Base-by-base conservation (phyloP, 2,888 invertebrate genomes). In the Heliconius charithonia region DNA sequence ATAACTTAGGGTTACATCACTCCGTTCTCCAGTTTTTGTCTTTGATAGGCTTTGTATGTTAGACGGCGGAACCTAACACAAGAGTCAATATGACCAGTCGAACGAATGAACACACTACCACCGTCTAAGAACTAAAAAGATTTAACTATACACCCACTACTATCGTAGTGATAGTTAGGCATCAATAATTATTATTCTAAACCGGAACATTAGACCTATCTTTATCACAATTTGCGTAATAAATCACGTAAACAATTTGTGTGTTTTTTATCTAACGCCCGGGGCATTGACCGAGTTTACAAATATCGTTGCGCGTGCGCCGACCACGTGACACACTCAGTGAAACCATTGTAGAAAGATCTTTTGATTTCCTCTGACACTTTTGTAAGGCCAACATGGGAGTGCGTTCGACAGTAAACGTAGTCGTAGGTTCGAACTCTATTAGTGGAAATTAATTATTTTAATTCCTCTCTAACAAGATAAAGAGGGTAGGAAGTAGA, bases 241-340 rank as follows among this genome's bases (percentile, higher is more conserved):
- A 86, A 85, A 85, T 85, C 89, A 88, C 91, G 92, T 93, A 93
- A 93, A 92, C 92, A 94, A 91, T 91, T 90, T 90, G 89, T 91
- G 86, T 92, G 90, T 93, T 92, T 92, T 94, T 94, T 92, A 94
- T 93, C 94, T 93, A 94, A 92, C 91, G 90, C 91, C 85, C 92
- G 92, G 94, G 92, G 94, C 94, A 94, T 94, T 94, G 94, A 94
- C 94, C 94, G 94, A 93, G 88, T 92, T 94, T 91, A 94, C 93
- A 89, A 92, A 93, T 91, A 92, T 88, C 86, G 90, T 90, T 92
- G 93, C 93, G 92, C 92, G 91, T 87, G 92, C 92, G 93, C 83
- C 87, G 91, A 85, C 93, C 94, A 94, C 94, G 94, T 94, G 94
- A 94, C 94, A 93, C 88, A 93, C 86, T 92, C 87, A 91, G 87